phyloP scores from a whole-genome alignment of 2,888 invertebrate genomes.

The Leuctra nigra region DNA sequence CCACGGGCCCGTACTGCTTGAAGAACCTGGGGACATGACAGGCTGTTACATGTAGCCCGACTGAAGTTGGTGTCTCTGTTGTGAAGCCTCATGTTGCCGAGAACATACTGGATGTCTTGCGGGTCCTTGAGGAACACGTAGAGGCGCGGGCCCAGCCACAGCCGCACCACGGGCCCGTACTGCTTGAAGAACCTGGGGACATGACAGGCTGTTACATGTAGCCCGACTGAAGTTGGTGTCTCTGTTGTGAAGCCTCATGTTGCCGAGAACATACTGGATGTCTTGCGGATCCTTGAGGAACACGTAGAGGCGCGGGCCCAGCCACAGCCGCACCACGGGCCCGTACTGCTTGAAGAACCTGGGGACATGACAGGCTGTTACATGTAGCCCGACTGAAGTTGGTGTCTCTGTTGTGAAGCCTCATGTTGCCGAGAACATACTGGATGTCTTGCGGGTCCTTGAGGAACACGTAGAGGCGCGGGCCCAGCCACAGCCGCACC shows the following conservation, averaged over 20 bases:
- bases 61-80: neutral
- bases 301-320: neutral
- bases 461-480: too few relatives aligned
- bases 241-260: neutral
- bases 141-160: neutral
- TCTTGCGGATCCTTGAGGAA: neutral
- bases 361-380: too few relatives aligned
- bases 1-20: neutral
- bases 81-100: neutral
- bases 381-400: too few relatives aligned
- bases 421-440: too few relatives aligned
- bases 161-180: neutral
- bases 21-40: too few relatives aligned
- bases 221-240: neutral
- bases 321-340: neutral
- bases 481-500: too few relatives aligned
- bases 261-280: neutral
- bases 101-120: neutral
- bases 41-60: too few relatives aligned
- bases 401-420: too few relatives aligned
- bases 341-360: neutral
- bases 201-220: too few relatives aligned
- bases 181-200: too few relatives aligned
- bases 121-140: neutral
- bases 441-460: too few relatives aligned